Base-by-base conservation (phyloP, 2,113 vertebrate species). In the Glaucidium brasilianum region DNA sequence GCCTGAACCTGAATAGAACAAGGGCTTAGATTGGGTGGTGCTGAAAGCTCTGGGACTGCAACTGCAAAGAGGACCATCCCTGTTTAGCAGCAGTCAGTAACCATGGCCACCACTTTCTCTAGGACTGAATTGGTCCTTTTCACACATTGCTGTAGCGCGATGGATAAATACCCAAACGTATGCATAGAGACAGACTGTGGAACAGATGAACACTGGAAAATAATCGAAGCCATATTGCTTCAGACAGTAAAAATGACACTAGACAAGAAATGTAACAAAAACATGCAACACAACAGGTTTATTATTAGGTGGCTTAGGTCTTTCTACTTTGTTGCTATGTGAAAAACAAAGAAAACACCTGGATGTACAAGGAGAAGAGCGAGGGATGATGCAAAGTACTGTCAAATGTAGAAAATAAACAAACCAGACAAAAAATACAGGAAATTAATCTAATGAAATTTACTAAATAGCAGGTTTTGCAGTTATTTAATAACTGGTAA, bases 191-290 rank as follows among this genome's bases (percentile, higher is more conserved):
- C 84, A 75, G 88, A 17, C 49, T 75, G 55, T 77, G 88, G 91
- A 96, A 94, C 78, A 95, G 95, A 94, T 94, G 76, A 94, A 93
- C 30, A 9, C 4, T 43, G 80, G 80, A 87, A 95, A 96, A 75
- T 59, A 91, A 93, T 78, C 77, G 74, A 89, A 95, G 66, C 91
- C 80, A 55, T 87, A 76, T 56, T 95, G 66, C 92, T 95, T 75
- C 86, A 94, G 91, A 94, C 39, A 91, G 88, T 62, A 92, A 95
- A 94, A 94, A 84, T 41, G 29, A 68, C 39, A 60, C 64, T 55
- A 35, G 39, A 47, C 1, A 4, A 87, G 64, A 81, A 75, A 58
- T 6, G 26, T 26, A 91, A 85, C 34, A 95, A 94, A 94, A 94
- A 13, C 34, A 80, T 0, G 0, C 43, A 86, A 83, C 52, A 43